Conservation (phyloP, 2,797 vertebrate genomes). For the Buceros bicornis region DNA sequence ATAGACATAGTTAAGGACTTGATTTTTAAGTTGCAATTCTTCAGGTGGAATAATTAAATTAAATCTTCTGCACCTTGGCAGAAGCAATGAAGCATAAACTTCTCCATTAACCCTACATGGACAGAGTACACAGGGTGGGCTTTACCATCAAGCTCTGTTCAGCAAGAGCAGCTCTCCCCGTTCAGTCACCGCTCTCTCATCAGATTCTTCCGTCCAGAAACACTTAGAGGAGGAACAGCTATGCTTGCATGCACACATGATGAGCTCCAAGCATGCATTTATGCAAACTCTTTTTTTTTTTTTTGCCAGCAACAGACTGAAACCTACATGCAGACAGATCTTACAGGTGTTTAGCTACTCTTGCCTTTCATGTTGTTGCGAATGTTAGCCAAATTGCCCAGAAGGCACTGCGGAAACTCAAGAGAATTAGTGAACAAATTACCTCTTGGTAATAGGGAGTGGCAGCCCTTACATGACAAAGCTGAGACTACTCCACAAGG, state of each 20-base stretch:
- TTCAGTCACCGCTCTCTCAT: background rate
- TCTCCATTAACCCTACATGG: background rate
- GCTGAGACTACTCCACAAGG: background rate
- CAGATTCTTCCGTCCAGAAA: background rate
- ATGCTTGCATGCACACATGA: background rate
- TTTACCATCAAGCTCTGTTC: background rate
- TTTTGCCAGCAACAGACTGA: background rate
- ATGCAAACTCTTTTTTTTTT: background rate
- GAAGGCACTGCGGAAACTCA: background rate
- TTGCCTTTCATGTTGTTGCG: background rate
- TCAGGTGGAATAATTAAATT: background rate
- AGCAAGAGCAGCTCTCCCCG: background rate
- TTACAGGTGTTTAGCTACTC: background rate
- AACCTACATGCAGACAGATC: background rate
- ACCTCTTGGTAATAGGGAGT: background rate
- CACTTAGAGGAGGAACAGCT: background rate
- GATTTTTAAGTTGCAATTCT: background rate
- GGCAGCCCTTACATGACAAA: background rate
- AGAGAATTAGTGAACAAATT: background rate
- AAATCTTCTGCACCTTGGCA: background rate
- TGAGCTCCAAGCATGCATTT: background rate
- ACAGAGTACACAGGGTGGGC: background rate
- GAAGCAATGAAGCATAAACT: background rate
- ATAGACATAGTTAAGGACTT: background rate
- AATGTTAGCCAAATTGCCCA: background rate